Percentiles rank a stretch among this genome's conserved stretches.
These are phyloP conservation scores for Rhinichthys osculus DNA, from an alignment of 2,797 vertebrate species.

Conservation along the genomic window DNA sequence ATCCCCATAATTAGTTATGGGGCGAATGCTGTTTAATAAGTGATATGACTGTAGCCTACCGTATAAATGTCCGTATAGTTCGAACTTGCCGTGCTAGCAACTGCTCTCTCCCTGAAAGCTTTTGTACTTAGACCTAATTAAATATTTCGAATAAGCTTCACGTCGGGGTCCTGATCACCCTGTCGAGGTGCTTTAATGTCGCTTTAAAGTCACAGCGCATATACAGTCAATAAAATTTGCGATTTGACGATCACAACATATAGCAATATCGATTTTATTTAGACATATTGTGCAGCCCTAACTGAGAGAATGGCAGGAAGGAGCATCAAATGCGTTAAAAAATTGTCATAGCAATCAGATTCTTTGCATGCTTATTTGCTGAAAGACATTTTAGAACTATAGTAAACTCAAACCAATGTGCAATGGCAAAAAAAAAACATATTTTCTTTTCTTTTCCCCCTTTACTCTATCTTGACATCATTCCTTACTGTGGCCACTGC, in stretches of 20 bases:
- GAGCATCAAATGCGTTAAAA: background rate
- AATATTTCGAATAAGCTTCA: no score
- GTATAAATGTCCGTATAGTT: no score
- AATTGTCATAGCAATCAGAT: background rate
- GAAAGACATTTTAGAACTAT: background rate
- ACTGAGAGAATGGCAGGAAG: background rate
- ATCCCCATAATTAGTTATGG: no score
- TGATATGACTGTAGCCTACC: no score
- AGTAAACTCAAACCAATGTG: background rate
- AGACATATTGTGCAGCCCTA: background rate
- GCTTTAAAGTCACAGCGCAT: background rate
- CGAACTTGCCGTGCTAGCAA: no score
- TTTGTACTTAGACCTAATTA: no score
- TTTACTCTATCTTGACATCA: background rate
- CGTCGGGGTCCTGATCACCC: no score
- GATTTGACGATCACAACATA: background rate
- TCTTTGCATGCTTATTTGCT: background rate
- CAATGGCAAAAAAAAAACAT: background rate
- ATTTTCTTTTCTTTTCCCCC: background rate
- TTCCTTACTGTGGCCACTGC: constrained; percentile 12
- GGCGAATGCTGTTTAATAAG: no score
- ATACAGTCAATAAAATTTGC: background rate
- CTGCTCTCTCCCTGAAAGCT: no score
- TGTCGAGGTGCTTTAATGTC: no score
- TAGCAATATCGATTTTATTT: background rate